Conservation (phyloP, 2,888 invertebrate genomes). For the Leptopterna dolabrata region DNA sequence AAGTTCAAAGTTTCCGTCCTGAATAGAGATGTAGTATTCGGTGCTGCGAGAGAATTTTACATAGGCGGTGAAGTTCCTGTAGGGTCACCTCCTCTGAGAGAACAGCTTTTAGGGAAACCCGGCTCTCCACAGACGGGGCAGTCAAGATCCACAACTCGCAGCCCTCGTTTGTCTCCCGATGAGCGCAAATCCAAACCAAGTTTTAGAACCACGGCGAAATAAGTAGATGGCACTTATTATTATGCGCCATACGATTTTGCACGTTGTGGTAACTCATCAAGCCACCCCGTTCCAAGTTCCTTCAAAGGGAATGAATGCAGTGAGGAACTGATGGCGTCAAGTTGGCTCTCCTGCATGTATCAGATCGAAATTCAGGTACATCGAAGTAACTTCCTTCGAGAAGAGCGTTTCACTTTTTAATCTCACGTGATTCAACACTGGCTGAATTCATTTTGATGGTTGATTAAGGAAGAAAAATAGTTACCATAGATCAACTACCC, state of each 20-base stretch:
- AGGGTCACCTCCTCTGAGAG: background rate
- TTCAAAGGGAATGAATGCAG: background rate
- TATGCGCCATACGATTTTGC: background rate
- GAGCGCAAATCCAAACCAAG: background rate
- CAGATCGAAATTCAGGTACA: background rate
- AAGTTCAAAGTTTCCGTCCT: slow-evolving; percentile 48
- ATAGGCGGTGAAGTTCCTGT: slow-evolving; percentile 31
- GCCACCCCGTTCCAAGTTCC: background rate
- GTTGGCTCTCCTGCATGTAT: background rate
- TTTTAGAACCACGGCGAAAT: background rate
- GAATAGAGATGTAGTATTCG: slow-evolving; percentile 41
- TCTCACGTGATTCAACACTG: too few species aligned
- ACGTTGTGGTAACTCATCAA: background rate
- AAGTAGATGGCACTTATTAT: background rate
- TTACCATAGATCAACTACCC: background rate
- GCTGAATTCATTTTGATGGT: too few species aligned
- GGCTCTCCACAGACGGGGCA: background rate
- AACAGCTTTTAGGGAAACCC: background rate
- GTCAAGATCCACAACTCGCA: background rate
- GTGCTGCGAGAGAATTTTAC: slow-evolving; percentile 41
- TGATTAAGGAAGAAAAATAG: too few species aligned
- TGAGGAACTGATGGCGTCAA: background rate
- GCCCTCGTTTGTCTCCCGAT: slow-evolving; percentile 6
- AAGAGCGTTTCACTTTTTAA: too few species aligned
- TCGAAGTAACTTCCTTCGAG: background rate